Base-by-base conservation (phyloP, 2,113 vertebrate genomes). In the Nyctibius bracteatus region DNA sequence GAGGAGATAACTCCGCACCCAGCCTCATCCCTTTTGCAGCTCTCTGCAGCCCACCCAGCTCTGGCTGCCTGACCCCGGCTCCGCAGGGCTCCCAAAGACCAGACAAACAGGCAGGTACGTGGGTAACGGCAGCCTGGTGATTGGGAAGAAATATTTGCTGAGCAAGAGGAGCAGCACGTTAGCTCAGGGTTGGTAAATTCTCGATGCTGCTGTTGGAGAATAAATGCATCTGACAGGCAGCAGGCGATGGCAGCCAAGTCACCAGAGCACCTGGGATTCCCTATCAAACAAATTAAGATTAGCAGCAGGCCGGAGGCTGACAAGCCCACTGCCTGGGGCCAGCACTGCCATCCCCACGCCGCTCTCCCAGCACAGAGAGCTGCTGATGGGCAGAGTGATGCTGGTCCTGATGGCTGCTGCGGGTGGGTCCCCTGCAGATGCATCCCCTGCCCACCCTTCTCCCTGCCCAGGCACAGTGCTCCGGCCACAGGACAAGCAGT, bases 341-440 rank as follows among this genome's bases (percentile, higher is more conserved):
- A 71, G 61, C 8, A 0, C 41, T 52, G 16, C 58, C 24, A 1
- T 33, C 43, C n/a, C 41, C 0, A 0, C 4, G 12, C 22, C 31
- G 0, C 2, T 3, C 41, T 52, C 19, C 58, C 0, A 1, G 12
- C 0, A 11, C 35, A 0, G 28, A 7, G 54, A 62, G 41, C 78
- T 18, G 63, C n/a, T 0, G 5, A 79, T 27, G 8, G 4, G 8
- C 52, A 3, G 4, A 0, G 15, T 1, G 4, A 47, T 4, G 41
- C 75, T 43, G 22, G 1, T 4, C 55, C 57, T 3, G 0, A 6
- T 0, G 5, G 61, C 16, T 35, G 14, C 49, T 9, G 62, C 39
- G 7, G 27, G 3, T 3, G 37, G 27, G 6, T 21, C 18, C 44
- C 14, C 17, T 20, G 59, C 37, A 15, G 43, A 14, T 2, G 5